Base-by-base conservation (phyloP, 2,113 vertebrate species). In the Peromyscus californicus region DNA sequence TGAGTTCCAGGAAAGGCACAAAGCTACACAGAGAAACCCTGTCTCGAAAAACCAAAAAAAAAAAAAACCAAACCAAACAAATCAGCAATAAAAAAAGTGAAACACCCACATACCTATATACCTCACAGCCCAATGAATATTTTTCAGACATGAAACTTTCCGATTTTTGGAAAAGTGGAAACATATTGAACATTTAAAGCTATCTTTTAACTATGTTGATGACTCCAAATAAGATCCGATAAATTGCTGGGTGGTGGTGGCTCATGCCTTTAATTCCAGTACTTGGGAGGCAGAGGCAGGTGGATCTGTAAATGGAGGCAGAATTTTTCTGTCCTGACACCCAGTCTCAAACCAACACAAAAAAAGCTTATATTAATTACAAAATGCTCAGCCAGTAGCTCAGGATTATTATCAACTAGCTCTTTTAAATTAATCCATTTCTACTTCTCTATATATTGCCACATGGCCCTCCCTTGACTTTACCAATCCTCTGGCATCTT, bases 141-240 rank as follows among this genome's bases (percentile, higher is more conserved):
- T 96, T 95, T 95, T 51, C 87, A 39, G 48, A 85, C 26, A 11
- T 82, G 26, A 59, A 24, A 6, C 24, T 93, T 92, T 91, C 31
- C 1, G 83, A 10, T n/a, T 85, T 16, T 91, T 33, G 72, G 21
- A 72, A 21, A 91, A 82, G 36, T 82, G 15, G 31, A 83, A 96
- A 16, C 4, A 59, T 48, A 63, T 24, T 90, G 67, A 90, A 24
- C 67, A 82, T 74, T 92, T 31, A 93, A 26, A 69, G 1, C 72
- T 29, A 87, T 90, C 67, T 93, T 93, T 29, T 86, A 90, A 96
- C 79, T 33, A 36, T 87, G n/a, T 39, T 83, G 36, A 83, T 78
- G 8, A 48, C 19, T 70, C 93, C 29, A 29, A 88, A 92, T 92
- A 70, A 92, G 93, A 42, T 59, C 57, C 80, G n/a, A 9, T 57